Evolutionary conservation across 2,797 vertebrate species (phyloP).

Genomic region (Notoglanidium macrostoma): DNA sequence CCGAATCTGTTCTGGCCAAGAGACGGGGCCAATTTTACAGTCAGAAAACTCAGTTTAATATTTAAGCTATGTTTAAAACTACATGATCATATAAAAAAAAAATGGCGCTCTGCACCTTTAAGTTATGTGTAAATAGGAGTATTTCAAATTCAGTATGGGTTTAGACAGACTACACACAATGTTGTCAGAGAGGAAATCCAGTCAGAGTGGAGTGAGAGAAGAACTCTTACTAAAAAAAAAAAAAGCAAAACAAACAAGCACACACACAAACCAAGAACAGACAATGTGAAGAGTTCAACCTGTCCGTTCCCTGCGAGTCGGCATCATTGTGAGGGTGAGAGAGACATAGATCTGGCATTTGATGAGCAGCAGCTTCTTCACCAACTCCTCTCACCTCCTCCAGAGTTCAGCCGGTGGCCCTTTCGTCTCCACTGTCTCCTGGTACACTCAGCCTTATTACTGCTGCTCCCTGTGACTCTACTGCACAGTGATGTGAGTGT

Average conservation of each 20-base stretch:
- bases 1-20: not conserved
- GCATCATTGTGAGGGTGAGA: constrained; percentile 16
- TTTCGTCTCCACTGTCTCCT: constrained; percentile 18
- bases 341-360: constrained; percentile 20
- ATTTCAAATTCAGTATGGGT: not conserved
- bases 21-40: not conserved
- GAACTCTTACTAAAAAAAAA: not conserved
- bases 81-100: not conserved
- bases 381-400: constrained; percentile 28
- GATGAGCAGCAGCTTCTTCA: constrained; percentile 27
- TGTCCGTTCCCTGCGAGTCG: constrained; percentile 13
- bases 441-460: constrained; percentile 19
- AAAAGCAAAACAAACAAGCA: too few relatives aligned
- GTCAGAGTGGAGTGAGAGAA: not conserved
- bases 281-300: constrained; percentile 32
- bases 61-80: not conserved
- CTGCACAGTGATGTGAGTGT: not conserved
- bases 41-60: not conserved
- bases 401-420: constrained; percentile 38
- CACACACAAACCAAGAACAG: not conserved
- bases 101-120: not conserved
- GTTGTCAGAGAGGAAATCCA: not conserved
- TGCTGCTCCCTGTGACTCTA: constrained; percentile 1
- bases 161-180: not conserved
- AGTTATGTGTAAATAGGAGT: not conserved